phyloP scores from a whole-genome alignment of 2,797 vertebrate genomes.

The Anniella stebbinsi region DNA sequence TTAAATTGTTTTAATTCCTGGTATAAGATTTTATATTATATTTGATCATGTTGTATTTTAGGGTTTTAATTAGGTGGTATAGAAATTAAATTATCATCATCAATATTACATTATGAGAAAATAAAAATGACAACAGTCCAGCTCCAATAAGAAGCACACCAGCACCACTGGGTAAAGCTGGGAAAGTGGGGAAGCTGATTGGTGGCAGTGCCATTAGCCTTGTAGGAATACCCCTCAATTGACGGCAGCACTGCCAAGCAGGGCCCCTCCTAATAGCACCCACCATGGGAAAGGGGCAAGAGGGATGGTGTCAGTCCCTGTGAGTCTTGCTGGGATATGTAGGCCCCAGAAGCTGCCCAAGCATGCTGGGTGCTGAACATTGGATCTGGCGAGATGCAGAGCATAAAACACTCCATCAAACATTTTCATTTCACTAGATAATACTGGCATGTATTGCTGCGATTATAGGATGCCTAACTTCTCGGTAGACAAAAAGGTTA shows the following conservation, averaged over 20 bases:
- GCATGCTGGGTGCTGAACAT: background rate
- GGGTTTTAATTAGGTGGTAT: no score
- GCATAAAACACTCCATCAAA: background rate
- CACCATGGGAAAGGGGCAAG: background rate
- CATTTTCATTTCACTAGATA: conserved; percentile 6
- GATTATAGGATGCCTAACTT: conserved; percentile 43
- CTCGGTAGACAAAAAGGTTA: conserved; percentile 42
- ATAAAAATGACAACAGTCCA: background rate
- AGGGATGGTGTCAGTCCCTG: background rate
- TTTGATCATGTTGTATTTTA: no score
- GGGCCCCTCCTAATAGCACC: background rate
- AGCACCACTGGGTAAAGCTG: background rate
- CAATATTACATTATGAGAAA: background rate
- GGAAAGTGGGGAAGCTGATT: background rate
- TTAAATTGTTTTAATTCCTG: no score
- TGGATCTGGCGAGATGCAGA: background rate
- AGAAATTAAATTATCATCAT: no score
- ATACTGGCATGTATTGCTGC: background rate
- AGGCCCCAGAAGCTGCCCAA: background rate
- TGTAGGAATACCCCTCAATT: background rate
- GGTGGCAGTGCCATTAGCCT: background rate
- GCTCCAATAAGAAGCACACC: background rate
- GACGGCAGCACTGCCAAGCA: background rate
- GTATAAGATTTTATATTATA: no score
- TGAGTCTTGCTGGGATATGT: background rate